Base-by-base conservation (phyloP, 2,113 vertebrate species). In the Trematocara unimaculatum region DNA sequence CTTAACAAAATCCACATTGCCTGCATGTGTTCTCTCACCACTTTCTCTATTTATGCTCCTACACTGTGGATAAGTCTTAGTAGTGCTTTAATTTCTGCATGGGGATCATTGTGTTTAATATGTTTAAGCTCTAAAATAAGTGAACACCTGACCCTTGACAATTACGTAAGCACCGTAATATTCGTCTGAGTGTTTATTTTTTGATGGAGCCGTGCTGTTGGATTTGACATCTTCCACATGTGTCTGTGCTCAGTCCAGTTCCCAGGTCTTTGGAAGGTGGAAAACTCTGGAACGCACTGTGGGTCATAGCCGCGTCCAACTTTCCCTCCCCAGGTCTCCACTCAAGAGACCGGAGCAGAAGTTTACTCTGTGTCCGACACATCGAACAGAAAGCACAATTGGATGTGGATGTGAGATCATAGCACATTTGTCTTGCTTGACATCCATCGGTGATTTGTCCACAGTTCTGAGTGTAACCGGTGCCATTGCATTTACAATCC, bases 221-320 rank as follows among this genome's bases (percentile, higher is more conserved):
- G 53, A 9, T 72, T 91, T 89, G 79, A 91, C 62, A 4, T 87
- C 40, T 89, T 88, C 84, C 74, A 88, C 84, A 85, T 92, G 89
- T 94, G 90, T 87, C 74, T 18, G 8, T 11, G 8, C 23, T 13
- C 47, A 82, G 9, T 80, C 26, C 29, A 31, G 29, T 86, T 90
- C 86, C 55, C 88, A 55, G 64, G 26, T 85, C 77, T 85, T 9
- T 80, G 80, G 80, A 86, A 89, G 81, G 79, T 80, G 85, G 85
- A 90, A 89, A 83, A 81, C 58, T 89, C 64, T 88, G 88, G 77
- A 93, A 84, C 14, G 1, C 45, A 53, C 47, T 7, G 14, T 13
- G 77, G 47, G 23, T 31, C 26, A 67, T 4, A 8, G 83, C 77
- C 70, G 0, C 60, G 18, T 93, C 90, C 92, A 92, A 89, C 79